Conservation (phyloP, 2,797 vertebrate genomes). For the Chromis chromis region DNA sequence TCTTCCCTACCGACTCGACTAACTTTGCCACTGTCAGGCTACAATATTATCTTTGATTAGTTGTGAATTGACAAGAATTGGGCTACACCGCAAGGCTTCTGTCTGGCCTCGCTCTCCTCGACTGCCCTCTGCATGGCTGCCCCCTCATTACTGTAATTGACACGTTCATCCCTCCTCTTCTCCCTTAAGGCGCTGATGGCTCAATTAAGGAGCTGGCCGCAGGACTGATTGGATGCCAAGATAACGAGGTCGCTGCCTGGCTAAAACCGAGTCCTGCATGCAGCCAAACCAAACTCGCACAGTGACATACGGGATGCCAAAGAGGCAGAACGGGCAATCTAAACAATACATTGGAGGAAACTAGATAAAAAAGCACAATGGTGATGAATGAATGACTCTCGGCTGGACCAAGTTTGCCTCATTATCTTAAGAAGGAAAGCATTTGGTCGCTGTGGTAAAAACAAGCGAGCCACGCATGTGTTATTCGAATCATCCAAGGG, state of each 20-base stretch:
- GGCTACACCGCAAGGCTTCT: constrained; percentile 51
- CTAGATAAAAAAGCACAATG: constrained; percentile 12
- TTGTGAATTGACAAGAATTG: constrained; percentile 51
- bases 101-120: constrained; percentile 58
- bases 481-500: constrained; percentile 55
- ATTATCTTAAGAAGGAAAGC: constrained; percentile 31
- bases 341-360: constrained; percentile 13
- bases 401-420: constrained; percentile 25
- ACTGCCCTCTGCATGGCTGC: constrained; percentile 75
- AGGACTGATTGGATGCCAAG: constrained; percentile 75
- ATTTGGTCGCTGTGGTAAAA: constrained; percentile 27
- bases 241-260: constrained; percentile 75
- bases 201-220: constrained; percentile 78
- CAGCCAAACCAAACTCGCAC: constrained; percentile 43
- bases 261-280: constrained; percentile 51
- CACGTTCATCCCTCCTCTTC: constrained; percentile 73
- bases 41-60: constrained; percentile 68
- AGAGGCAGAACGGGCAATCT: constrained; percentile 34
- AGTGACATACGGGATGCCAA: constrained; percentile 38
- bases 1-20: constrained; percentile 32
- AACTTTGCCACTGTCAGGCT: constrained; percentile 42
- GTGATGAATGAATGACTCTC: constrained; percentile 32
- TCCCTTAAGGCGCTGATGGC: constrained; percentile 78
- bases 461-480: constrained; percentile 14
- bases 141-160: constrained; percentile 83